Evolutionary conservation across 53 echinoderm and acorn worm species (phyloP), one percentile per base, ranked within the genome.

Genomic region (Henricia sp.): DNA sequence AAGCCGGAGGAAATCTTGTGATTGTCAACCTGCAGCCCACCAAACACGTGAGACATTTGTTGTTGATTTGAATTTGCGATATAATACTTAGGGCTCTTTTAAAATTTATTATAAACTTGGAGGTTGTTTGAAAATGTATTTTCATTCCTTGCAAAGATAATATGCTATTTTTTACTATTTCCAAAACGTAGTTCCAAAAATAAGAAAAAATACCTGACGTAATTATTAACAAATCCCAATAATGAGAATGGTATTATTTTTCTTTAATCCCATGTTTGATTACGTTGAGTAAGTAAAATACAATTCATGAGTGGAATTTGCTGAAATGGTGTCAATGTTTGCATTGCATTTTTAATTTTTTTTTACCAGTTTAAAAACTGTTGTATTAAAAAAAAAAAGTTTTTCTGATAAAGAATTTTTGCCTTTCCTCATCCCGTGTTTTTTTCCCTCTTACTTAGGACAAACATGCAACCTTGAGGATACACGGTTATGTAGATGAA

Each of bases 11-110:
- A 2, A 90, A 85, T 23, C 64, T 96, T n/a, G 94, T 88, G 50
- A 96, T 96, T 42, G 83, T 94, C 35, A 96, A 96, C 52, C 92
- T 96, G 8, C 97, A 96, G 59, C 92, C 97, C 12, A 96, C 97
- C 28, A 92, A 94, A 94, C 94, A 94, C 83, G 97, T 96, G 83
- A 94, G 90, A 37, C 17, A 1, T 0, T 25, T 3, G 44, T n/a
- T 78, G n/a, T 23, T 6, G 19, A 26, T n/a, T 72, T 20, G 1
- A 33, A 54, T 25, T 66, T 37, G 0, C 38, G n/a, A n/a, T n/a
- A n/a, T n/a, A n/a, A n/a, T n/a, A n/a, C n/a, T n/a, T n/a, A n/a
- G n/a, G n/a, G n/a, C n/a, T n/a, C n/a, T n/a, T n/a, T n/a, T n/a
- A n/a, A n/a, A n/a, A n/a, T n/a, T n/a, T n/a, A n/a, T n/a, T n/a